phyloP scores from a whole-genome alignment of 2,888 invertebrate genomes.

The Volucella inanis region DNA sequence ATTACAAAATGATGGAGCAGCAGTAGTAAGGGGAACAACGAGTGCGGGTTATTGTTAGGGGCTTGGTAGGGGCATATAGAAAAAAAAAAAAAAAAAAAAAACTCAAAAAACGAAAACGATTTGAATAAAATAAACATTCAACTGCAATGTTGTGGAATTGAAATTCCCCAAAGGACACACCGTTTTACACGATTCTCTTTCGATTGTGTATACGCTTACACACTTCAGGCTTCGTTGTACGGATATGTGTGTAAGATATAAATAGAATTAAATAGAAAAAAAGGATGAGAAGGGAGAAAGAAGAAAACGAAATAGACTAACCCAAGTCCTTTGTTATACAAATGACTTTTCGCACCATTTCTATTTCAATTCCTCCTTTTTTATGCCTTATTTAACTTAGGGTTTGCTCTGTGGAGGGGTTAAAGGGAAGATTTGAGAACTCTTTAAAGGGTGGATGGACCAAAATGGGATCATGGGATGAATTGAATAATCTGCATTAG shows the following conservation, averaged over 20 bases:
- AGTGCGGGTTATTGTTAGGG: too few species aligned
- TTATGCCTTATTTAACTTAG: constrained; percentile 74
- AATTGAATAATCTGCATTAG: constrained; percentile 62
- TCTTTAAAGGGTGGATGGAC: not conserved
- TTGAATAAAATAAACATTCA: constrained; percentile 74
- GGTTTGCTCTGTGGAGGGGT: constrained; percentile 37
- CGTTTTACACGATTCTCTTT: constrained; percentile 31
- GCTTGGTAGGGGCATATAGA: not conserved
- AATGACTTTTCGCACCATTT: constrained; percentile 73
- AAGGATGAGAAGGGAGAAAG: constrained; percentile 9
- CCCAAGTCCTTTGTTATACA: constrained; percentile 60
- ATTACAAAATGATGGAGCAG: constrained; percentile 26
- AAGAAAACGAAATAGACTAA: constrained; percentile 32
- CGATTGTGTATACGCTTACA: constrained; percentile 19
- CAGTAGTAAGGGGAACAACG: too few species aligned
- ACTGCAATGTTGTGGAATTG: constrained; percentile 72
- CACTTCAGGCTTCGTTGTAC: not conserved
- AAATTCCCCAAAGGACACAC: constrained; percentile 67
- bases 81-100: constrained; percentile 7
- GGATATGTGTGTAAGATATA: constrained; percentile 39
- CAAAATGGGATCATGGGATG: constrained; percentile 34
- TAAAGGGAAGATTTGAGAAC: not conserved
- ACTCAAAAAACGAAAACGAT: constrained; percentile 55
- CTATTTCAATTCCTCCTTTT: constrained; percentile 72
- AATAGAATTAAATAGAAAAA: constrained; percentile 61